These are phyloP conservation scores for Ibidorhyncha struthersii DNA, from an alignment of 2,113 vertebrate genomes.

Conservation along the genomic window DNA sequence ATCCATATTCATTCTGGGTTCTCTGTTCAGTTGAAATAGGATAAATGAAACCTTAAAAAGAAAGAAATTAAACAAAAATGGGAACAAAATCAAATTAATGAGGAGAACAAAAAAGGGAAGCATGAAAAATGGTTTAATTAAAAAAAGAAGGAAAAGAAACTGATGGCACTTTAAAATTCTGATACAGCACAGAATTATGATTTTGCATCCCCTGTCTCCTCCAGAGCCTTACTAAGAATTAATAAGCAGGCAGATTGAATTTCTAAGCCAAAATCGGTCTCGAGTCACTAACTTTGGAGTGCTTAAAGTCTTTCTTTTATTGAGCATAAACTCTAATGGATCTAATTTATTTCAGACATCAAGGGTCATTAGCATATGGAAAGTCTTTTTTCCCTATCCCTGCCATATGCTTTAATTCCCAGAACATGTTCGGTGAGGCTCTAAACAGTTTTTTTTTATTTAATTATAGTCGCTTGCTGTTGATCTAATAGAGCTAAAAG, in stretches of 20 bases:
- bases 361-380: slow-evolving; percentile 83
- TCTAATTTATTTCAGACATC: slow-evolving; percentile 83
- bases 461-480: slow-evolving; percentile 76
- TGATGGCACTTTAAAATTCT: slow-evolving; percentile 72
- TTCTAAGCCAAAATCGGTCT: slow-evolving; percentile 85
- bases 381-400: slow-evolving; percentile 75
- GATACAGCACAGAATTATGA: slow-evolving; percentile 64
- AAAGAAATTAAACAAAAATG: slow-evolving; percentile 84
- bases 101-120: slow-evolving; percentile 76
- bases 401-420: slow-evolving; percentile 82
- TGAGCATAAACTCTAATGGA: slow-evolving; percentile 86
- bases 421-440: slow-evolving; percentile 68
- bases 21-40: slow-evolving; percentile 94
- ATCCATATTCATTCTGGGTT: slow-evolving; percentile 93
- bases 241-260: slow-evolving; percentile 84
- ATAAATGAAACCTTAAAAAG: slow-evolving; percentile 96
- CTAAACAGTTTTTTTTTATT: slow-evolving; percentile 78
- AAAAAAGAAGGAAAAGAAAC: slow-evolving; percentile 68
- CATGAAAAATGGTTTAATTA: slow-evolving; percentile 81
- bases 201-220: slow-evolving; percentile 80
- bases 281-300: slow-evolving; percentile 86
- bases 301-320: slow-evolving; percentile 86
- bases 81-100: slow-evolving; percentile 83
- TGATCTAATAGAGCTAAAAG: slow-evolving; percentile 69
- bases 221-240: slow-evolving; percentile 82